Conservation (phyloP, 2,797 vertebrate genomes). For the Paramormyrops hopkinsi region DNA sequence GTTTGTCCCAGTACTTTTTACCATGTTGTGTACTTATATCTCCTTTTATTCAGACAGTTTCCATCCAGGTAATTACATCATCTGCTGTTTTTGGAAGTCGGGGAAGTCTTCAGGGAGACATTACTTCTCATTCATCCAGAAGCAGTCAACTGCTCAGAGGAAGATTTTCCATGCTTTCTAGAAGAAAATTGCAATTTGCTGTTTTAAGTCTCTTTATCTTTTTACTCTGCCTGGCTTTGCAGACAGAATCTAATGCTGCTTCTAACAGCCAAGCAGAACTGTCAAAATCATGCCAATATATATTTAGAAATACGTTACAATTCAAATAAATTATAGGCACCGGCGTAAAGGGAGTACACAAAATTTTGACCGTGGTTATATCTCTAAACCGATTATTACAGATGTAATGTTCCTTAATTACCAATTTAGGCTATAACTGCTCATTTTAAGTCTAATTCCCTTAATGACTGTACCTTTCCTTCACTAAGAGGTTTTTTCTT, state of each 20-base stretch:
- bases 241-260: background rate
- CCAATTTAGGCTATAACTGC: background rate
- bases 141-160: background rate
- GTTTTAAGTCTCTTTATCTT: background rate
- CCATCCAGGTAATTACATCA: background rate
- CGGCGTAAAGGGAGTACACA: background rate
- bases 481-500: background rate
- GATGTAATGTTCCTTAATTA: background rate
- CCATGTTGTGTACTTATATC: background rate
- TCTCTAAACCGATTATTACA: background rate
- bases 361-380: background rate
- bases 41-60: background rate
- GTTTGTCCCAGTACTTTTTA: background rate
- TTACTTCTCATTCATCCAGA: background rate
- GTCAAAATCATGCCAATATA: background rate
- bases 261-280: background rate
- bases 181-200: background rate
- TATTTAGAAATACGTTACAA: background rate
- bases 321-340: background rate
- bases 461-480: background rate
- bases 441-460: background rate
- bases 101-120: background rate
- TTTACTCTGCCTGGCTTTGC: background rate
- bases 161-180: slow-evolving; percentile 1
- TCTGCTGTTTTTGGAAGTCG: background rate